Base-by-base conservation (phyloP, 2,888 invertebrate genomes). In the Cactoblastis cactorum region DNA sequence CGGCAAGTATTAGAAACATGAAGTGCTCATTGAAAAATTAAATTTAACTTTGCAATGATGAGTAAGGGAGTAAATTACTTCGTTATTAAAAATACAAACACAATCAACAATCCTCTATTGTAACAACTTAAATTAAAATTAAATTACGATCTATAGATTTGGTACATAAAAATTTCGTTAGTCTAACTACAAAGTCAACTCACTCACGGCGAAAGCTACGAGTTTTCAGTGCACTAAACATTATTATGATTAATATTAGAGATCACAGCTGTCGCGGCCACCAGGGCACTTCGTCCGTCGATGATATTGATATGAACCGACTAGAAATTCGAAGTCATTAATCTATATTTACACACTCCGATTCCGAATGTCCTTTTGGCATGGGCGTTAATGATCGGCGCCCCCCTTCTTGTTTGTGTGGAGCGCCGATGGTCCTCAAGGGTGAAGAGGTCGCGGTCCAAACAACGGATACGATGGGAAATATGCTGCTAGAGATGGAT, bases 401-500 rank as follows among this genome's bases (percentile, higher is more conserved):
- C 89, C 84, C 85, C 85, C 84, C 72, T 83, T 89, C 80, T 86
- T 90, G 90, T 93, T 93, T 73, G 93, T 93, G 90, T 94, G 95
- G 92, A 94, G 93, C 71, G 93, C 92, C 72, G 93, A 92, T 51
- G 95, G 92, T 55, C 95, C 94, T 65, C 96, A 95, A 72, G 96
- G 92, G 69, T 90, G 90, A 61, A 90, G 80, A 11, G 87, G 83
- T 59, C 96, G 91, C 32, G 95, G 95, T 2, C 95, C 95, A 74
- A 97, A 97, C 55, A 97, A 84, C 35, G 96, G 94, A 80, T 97
- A 97, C 19, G 96, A 96, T 1, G 96, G 95, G 77, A 97, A 95
- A 80, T 96, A 96, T 34, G 95, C 95, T 3, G 95, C 94, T 61
- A 96, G 83, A 15, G 95, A 94, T 8, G 95, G 95, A 73, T 95